Evolutionary conservation across 2,113 vertebrate species (phyloP).

Genomic region (Gorsachius goisagi): DNA sequence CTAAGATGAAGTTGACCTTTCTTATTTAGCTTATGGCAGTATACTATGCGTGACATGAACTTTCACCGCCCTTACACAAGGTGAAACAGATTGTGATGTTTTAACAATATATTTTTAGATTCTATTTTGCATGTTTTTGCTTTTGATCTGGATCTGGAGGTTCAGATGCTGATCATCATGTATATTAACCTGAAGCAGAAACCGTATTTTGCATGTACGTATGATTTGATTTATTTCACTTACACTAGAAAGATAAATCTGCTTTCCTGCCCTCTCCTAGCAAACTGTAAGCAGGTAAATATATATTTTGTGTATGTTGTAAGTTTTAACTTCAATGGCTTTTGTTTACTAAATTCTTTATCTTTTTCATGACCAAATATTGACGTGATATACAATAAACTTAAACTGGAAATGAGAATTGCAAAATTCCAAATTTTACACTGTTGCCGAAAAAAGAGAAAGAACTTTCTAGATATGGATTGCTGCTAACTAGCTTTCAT

Average conservation of each 20-base stretch:
- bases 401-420: neutral
- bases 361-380: neutral
- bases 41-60: neutral
- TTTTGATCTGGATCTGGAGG: neutral
- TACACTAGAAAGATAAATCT: neutral
- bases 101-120: neutral
- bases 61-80: neutral
- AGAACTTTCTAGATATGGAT: neutral
- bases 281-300: neutral
- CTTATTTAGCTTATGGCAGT: neutral
- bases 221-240: neutral
- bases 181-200: neutral
- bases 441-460: neutral
- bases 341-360: neutral
- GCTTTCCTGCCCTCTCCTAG: neutral
- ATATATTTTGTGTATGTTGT: neutral
- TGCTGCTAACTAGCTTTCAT: neutral
- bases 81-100: neutral
- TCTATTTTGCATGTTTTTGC: neutral
- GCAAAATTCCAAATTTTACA: neutral
- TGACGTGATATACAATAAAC: neutral
- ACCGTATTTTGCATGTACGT: neutral
- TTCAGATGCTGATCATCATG: neutral
- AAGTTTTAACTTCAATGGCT: neutral
- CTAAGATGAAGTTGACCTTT: neutral